These are phyloP conservation scores for Gadus chalcogrammus DNA, from an alignment of 2,113 vertebrate species.

Conservation along the genomic window DNA sequence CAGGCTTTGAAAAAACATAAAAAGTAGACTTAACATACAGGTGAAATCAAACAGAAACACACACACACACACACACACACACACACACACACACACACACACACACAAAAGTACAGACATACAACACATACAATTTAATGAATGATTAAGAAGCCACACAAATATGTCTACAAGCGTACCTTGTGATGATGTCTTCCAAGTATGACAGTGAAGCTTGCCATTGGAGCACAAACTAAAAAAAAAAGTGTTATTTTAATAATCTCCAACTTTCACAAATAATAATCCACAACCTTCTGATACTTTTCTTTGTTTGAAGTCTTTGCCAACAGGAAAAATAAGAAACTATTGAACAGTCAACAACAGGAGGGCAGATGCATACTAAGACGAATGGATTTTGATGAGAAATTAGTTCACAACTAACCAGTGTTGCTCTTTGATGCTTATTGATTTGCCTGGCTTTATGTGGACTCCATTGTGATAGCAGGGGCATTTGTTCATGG, in stretches of 20 bases:
- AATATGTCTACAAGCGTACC: conserved; percentile 55
- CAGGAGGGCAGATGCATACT: too few relatives aligned
- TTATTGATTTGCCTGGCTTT: conserved; percentile 75
- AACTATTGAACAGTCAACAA: too few relatives aligned
- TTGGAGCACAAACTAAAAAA: conserved; percentile 78
- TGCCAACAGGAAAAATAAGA: too few relatives aligned
- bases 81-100: too few relatives aligned
- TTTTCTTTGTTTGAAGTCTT: not conserved
- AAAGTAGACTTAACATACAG: not conserved
- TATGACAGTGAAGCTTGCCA: conserved; percentile 77
- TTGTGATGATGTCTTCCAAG: conserved; percentile 48
- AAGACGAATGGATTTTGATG: not conserved
- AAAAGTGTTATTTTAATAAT: not conserved
- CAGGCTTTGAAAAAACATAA: conserved; percentile 54
- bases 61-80: too few relatives aligned
- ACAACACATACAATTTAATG: not conserved
- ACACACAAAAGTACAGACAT: too few relatives aligned
- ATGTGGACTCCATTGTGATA: conserved; percentile 77
- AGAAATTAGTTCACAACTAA: conserved; percentile 55
- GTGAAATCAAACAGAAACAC: not conserved
- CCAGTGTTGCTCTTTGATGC: conserved; percentile 83
- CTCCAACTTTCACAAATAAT: not conserved
- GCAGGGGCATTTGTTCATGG: conserved; percentile 82
- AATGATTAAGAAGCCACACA: not conserved
- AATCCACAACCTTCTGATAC: not conserved